phyloP scores from a whole-genome alignment of 2,888 invertebrate genomes.

The Drosophila melanosoma region DNA sequence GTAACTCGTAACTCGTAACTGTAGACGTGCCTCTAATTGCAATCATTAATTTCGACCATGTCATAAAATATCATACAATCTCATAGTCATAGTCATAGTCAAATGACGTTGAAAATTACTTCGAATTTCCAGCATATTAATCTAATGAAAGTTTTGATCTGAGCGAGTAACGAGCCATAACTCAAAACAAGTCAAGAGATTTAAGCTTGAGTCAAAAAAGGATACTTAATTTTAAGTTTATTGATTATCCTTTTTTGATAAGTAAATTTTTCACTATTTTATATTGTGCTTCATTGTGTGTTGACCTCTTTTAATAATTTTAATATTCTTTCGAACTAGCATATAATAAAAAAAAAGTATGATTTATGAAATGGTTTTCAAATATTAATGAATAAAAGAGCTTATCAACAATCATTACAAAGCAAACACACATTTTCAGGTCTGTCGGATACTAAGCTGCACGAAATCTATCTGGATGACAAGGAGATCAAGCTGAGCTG shows the following conservation, averaged over 20 bases:
- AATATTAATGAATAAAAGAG: not conserved
- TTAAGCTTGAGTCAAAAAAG: not conserved
- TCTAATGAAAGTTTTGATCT: not conserved
- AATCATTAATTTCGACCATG: conserved; percentile 60
- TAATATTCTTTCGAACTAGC: not conserved
- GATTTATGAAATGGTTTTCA: not conserved
- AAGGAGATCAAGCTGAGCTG: conserved; percentile 85
- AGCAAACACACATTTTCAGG: conserved; percentile 55
- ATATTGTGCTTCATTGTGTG: not conserved
- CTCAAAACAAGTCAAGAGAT: not conserved
- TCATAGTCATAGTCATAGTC: conserved; percentile 4
- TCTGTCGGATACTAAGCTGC: conserved; percentile 84
- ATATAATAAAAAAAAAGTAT: not conserved
- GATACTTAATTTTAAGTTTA: not conserved
- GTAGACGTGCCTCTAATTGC: conserved; percentile 64
- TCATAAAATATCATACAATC: conserved; percentile 41
- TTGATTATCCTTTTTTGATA: too few species aligned
- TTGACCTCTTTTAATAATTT: not conserved
- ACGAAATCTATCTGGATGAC: conserved; percentile 83
- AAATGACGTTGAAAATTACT: conserved; percentile 7
- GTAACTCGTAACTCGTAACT: conserved; percentile 37
- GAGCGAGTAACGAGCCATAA: not conserved
- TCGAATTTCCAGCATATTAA: not conserved
- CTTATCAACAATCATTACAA: not conserved
- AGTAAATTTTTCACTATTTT: not conserved